Evolutionary conservation across 2,888 invertebrate genomes (phyloP).

Genomic region (Galerucella pusilla): DNA sequence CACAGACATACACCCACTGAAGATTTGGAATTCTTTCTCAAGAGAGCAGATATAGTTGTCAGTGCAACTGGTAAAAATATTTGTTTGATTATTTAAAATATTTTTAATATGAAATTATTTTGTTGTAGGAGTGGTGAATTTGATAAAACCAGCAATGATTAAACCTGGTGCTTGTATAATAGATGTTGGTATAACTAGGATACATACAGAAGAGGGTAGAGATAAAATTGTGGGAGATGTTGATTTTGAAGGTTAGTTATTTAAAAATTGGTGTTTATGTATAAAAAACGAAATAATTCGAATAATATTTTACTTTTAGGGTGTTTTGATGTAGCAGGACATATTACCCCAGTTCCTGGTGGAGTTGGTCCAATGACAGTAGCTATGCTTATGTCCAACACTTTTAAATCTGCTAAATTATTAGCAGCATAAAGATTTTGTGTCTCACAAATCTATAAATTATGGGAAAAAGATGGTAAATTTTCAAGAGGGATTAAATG

Average conservation of each 20-base stretch:
- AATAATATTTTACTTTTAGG: conserved; percentile 63
- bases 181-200: conserved; percentile 87
- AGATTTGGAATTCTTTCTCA: conserved; percentile 76
- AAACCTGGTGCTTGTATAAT: conserved; percentile 90
- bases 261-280: neutral
- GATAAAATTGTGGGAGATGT: conserved; percentile 88
- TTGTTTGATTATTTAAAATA: conserved; percentile 52
- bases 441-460: neutral
- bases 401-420: conserved; percentile 75
- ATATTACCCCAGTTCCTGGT: conserved; percentile 90
- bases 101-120: neutral
- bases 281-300: neutral
- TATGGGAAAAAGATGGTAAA: no score
- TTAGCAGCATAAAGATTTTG: conserved; percentile 28
- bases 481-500: no score
- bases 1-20: conserved; percentile 87
- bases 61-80: conserved; percentile 74
- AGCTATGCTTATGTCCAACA: conserved; percentile 92
- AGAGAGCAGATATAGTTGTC: conserved; percentile 81
- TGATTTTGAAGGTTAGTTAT: conserved; percentile 77
- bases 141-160: conserved; percentile 86
- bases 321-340: conserved; percentile 83
- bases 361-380: conserved; percentile 96
- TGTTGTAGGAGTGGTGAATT: conserved; percentile 73
- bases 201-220: conserved; percentile 74